Evolutionary conservation across 2,113 vertebrate genomes (phyloP).

Genomic region (Pyxicephalus adspersus): DNA sequence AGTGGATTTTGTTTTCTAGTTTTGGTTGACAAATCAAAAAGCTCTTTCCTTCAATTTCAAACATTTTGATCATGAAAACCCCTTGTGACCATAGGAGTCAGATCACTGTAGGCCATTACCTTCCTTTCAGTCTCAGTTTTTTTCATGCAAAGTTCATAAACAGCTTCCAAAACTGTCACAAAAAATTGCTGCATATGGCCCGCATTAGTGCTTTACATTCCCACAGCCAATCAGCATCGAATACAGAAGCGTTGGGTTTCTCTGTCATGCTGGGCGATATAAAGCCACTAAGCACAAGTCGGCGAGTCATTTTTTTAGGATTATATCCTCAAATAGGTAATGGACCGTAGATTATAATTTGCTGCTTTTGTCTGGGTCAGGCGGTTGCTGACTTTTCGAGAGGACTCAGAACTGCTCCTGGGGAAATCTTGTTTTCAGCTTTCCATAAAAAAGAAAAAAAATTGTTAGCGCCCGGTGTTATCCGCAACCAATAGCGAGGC

Average conservation of each 20-base stretch:
- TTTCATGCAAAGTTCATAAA: no score
- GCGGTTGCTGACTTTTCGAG: not conserved
- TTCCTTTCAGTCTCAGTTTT: no score
- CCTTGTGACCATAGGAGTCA: no score
- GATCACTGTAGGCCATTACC: no score
- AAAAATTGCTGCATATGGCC: not conserved
- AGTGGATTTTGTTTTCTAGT: no score
- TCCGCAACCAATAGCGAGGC: not conserved
- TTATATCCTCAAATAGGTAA: conserved; percentile 18
- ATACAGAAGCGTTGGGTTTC: not conserved
- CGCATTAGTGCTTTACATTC: not conserved
- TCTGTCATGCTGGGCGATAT: conserved; percentile 20
- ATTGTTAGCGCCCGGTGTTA: not conserved
- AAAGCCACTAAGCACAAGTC: conserved; percentile 6
- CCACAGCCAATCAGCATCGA: not conserved
- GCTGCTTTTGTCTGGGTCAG: conserved; percentile 5
- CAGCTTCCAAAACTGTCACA: no score
- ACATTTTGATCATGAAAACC: no score
- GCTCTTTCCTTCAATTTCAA: no score
- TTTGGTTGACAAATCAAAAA: no score
- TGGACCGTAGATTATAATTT: conserved; percentile 22
- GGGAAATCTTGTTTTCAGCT: conserved; percentile 43
- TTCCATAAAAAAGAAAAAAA: not conserved
- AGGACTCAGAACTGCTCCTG: conserved; percentile 11
- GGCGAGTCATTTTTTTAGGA: conserved; percentile 32